Conservation (phyloP, 2,797 vertebrate genomes). For the Momotus momota region DNA sequence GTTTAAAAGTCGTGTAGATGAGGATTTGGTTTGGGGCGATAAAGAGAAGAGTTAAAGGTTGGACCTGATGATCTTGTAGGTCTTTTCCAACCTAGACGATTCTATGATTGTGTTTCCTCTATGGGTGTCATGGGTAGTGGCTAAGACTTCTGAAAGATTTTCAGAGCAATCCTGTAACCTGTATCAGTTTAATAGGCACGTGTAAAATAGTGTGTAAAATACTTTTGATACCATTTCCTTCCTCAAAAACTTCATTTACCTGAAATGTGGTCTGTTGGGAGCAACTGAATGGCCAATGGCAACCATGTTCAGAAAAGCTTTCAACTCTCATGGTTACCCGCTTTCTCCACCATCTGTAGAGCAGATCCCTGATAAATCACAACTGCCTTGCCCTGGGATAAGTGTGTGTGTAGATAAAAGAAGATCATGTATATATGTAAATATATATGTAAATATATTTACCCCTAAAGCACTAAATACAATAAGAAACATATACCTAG, state of each 20-base stretch:
- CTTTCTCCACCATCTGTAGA: neutral
- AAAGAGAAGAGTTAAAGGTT: too few species aligned
- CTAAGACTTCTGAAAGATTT: neutral
- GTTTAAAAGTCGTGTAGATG: too few species aligned
- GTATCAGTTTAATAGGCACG: neutral
- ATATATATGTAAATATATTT: neutral
- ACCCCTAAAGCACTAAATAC: neutral
- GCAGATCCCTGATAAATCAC: neutral
- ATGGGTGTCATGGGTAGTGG: neutral
- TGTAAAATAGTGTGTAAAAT: neutral
- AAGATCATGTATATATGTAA: neutral
- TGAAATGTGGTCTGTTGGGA: rapidly evolving
- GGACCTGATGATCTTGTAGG: too few species aligned
- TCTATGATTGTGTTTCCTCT: neutral
- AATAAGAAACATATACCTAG: neutral
- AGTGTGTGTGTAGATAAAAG: neutral
- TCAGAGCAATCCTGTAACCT: neutral
- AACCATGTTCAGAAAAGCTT: neutral
- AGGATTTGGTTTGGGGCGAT: too few species aligned
- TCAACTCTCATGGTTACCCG: neutral
- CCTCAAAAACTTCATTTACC: neutral
- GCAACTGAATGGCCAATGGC: neutral
- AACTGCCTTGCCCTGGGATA: neutral
- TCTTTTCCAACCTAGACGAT: too few species aligned
- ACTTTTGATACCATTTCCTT: neutral